These are phyloP conservation scores for Platysteira castanea DNA, from an alignment of 2,113 vertebrate genomes.

Conservation along the genomic window DNA sequence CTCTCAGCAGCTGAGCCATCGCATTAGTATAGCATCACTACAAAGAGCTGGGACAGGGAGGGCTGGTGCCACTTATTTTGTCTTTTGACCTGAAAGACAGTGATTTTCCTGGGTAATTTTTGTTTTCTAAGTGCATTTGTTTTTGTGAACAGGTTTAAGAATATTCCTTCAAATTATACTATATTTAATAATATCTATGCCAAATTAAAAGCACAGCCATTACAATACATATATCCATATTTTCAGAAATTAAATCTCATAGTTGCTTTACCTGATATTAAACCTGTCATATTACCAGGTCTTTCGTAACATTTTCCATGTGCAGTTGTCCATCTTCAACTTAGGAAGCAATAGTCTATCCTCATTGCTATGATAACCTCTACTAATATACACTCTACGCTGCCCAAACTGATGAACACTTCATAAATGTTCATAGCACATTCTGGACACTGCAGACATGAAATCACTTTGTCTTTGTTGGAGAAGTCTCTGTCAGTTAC, in stretches of 20 bases:
- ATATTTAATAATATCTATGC: background rate
- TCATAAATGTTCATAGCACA: background rate
- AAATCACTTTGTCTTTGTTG: background rate
- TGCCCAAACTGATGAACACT: background rate
- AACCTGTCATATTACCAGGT: background rate
- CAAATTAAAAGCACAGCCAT: background rate
- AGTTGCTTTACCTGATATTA: background rate
- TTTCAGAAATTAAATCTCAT: background rate
- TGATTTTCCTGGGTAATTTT: background rate
- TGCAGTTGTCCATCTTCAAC: background rate
- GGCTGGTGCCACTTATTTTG: rapidly evolving
- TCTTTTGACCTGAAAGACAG: background rate
- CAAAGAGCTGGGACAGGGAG: background rate
- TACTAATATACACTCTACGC: background rate
- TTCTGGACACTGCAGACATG: background rate
- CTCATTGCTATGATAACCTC: background rate
- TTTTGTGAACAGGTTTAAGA: background rate
- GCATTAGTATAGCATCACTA: background rate
- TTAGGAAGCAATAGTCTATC: background rate
- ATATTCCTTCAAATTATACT: background rate
- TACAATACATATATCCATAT: background rate
- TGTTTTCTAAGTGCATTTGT: background rate
- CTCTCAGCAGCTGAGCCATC: background rate
- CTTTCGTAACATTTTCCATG: background rate
- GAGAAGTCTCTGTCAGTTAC: background rate